Evolutionary conservation across 2,797 vertebrate species (phyloP).

Genomic region (Gadopsis marmoratus): DNA sequence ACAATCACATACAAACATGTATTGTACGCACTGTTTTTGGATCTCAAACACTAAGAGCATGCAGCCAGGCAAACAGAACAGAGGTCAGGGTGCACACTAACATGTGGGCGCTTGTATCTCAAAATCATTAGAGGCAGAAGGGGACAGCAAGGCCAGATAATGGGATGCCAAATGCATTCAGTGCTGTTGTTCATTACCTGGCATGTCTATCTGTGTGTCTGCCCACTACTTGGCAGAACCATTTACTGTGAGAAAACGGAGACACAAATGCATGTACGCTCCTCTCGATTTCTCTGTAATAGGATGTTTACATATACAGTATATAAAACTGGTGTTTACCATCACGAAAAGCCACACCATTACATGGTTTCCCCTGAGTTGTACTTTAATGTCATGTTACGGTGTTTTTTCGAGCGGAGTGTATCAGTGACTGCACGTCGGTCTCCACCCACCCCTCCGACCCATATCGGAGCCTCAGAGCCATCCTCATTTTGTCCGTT

Average conservation of each 20-base stretch:
- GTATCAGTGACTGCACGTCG: constrained; percentile 31
- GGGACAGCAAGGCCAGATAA: constrained; percentile 70
- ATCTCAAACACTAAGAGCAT: constrained; percentile 22
- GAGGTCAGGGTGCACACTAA: constrained; percentile 46
- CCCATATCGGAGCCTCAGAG: constrained; percentile 24
- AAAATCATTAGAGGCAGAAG: constrained; percentile 72
- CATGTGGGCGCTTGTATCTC: constrained; percentile 60
- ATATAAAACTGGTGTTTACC: constrained; percentile 4
- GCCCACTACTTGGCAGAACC: constrained; percentile 48
- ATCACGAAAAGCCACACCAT: constrained; percentile 28
- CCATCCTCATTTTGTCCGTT: constrained; percentile 52
- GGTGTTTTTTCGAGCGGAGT: constrained; percentile 19
- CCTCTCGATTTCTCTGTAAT: constrained; percentile 30
- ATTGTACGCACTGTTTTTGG: constrained; percentile 16
- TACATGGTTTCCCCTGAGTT: constrained; percentile 22
- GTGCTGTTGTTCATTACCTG: constrained; percentile 72
- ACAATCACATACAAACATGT: constrained; percentile 24
- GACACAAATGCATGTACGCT: constrained; percentile 21
- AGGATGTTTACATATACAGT: constrained; percentile 21
- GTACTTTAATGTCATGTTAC: constrained; percentile 12
- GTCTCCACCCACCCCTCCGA: constrained; percentile 4
- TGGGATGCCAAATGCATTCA: constrained; percentile 68
- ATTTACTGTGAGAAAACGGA: constrained; percentile 48
- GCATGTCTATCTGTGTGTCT: constrained; percentile 49
- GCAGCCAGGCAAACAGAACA: constrained; percentile 44